These are phyloP conservation scores for Eupithecia inturbata DNA, from an alignment of 2,888 invertebrate species.

Conservation along the genomic window DNA sequence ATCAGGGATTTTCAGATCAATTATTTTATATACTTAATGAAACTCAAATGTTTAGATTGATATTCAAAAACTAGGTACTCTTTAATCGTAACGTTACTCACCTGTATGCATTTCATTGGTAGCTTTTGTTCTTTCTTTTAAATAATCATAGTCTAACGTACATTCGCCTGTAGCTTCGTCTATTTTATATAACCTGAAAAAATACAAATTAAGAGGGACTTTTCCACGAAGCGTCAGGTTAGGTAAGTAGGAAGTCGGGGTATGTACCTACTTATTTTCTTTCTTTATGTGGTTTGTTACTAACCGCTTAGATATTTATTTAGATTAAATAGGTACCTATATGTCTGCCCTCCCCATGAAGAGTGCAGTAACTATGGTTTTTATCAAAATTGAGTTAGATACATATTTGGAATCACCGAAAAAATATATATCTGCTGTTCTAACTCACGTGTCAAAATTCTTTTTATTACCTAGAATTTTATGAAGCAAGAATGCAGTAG, in stretches of 20 bases:
- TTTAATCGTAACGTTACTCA: not conserved
- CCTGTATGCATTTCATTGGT: constrained; percentile 30
- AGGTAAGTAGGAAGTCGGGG: not conserved
- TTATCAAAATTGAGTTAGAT: no score
- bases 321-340: not conserved
- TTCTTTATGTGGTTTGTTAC: not conserved
- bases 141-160: constrained; percentile 26
- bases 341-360: no score
- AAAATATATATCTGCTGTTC: no score
- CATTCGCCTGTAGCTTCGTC: constrained; percentile 28
- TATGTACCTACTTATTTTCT: not conserved
- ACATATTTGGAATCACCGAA: no score
- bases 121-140: constrained; percentile 21
- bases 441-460: no score
- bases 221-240: not conserved
- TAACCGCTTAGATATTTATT: not conserved
- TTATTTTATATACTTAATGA: not conserved
- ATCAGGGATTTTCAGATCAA: not conserved
- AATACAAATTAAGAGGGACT: not conserved
- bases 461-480: no score
- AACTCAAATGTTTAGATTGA: not conserved
- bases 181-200: constrained; percentile 34
- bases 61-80: not conserved
- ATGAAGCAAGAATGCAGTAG: no score
- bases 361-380: no score